Conservation (phyloP, 2,888 invertebrate genomes). For the Criorhina ranunculi region DNA sequence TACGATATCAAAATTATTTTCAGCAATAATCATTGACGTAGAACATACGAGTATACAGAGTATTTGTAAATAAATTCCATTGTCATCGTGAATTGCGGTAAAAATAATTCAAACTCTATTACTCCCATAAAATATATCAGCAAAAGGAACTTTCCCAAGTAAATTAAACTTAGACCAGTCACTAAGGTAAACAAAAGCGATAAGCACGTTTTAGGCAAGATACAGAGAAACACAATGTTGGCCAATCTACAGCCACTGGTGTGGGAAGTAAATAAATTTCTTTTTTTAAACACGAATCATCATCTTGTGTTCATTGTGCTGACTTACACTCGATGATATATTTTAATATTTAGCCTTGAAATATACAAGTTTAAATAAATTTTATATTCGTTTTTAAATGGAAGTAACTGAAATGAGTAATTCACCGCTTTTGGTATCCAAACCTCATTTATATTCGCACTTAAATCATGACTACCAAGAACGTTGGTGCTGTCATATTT, state of each 20-base stretch:
- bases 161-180: not conserved
- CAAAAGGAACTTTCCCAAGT: not conserved
- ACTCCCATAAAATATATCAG: not conserved
- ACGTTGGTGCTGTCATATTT: not conserved
- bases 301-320: not conserved
- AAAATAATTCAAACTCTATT: not conserved
- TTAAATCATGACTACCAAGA: slow-evolving; percentile 16
- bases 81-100: not conserved
- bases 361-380: not conserved
- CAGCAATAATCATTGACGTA: not conserved
- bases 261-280: slow-evolving; percentile 7
- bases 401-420: not conserved
- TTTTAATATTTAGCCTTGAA: slow-evolving; percentile 1
- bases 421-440: not conserved
- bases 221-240: not conserved
- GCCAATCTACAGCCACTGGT: not conserved
- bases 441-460: slow-evolving; percentile 13
- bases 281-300: slow-evolving; percentile 9
- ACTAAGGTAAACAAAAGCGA: slow-evolving; percentile 4
- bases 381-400: not conserved
- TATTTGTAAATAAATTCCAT: not conserved
- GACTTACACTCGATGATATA: not conserved
- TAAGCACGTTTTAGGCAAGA: not conserved
- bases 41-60: not conserved
- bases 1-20: not conserved